These are phyloP conservation scores for Bothrops jararaca DNA, from an alignment of 2,113 vertebrate species.

Conservation along the genomic window DNA sequence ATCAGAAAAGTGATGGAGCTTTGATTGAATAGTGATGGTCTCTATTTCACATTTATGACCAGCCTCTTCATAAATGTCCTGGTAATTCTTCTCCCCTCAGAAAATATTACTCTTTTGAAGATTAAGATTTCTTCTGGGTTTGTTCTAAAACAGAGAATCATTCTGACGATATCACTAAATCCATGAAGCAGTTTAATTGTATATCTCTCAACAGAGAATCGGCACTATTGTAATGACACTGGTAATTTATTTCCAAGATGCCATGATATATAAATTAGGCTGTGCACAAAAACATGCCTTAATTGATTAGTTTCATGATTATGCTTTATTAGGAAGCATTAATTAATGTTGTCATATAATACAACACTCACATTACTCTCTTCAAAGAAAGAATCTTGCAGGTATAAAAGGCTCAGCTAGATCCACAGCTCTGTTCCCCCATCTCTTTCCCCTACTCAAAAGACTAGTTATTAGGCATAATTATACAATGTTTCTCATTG, in stretches of 20 bases:
- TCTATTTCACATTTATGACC: no score
- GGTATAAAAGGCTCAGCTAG: slow-evolving; percentile 66
- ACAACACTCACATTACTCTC: slow-evolving; percentile 69
- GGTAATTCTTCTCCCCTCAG: not conserved
- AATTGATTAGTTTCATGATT: slow-evolving; percentile 67
- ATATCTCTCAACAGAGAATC: slow-evolving; percentile 53
- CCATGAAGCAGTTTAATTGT: slow-evolving; percentile 24
- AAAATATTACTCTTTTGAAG: slow-evolving; percentile 15
- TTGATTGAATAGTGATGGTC: no score
- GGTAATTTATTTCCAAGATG: slow-evolving; percentile 61
- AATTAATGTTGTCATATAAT: slow-evolving; percentile 72
- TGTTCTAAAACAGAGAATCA: slow-evolving; percentile 38
- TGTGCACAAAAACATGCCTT: slow-evolving; percentile 57
- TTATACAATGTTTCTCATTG: slow-evolving; percentile 67
- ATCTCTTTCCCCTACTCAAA: slow-evolving; percentile 48
- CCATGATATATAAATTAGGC: slow-evolving; percentile 56
- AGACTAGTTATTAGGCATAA: slow-evolving; percentile 68
- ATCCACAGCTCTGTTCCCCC: slow-evolving; percentile 43
- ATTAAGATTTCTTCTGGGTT: slow-evolving; percentile 16
- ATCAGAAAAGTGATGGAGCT: no score
- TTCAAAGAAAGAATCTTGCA: slow-evolving; percentile 66
- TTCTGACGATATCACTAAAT: slow-evolving; percentile 4
- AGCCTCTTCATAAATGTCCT: no score
- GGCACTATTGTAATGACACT: slow-evolving; percentile 39
- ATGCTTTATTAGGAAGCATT: slow-evolving; percentile 68